A percentile compares a stretch with the other conserved stretches of the same genome.
These are phyloP conservation scores for Elachura formosa DNA, from an alignment of 2,113 vertebrate species.

Conservation along the genomic window DNA sequence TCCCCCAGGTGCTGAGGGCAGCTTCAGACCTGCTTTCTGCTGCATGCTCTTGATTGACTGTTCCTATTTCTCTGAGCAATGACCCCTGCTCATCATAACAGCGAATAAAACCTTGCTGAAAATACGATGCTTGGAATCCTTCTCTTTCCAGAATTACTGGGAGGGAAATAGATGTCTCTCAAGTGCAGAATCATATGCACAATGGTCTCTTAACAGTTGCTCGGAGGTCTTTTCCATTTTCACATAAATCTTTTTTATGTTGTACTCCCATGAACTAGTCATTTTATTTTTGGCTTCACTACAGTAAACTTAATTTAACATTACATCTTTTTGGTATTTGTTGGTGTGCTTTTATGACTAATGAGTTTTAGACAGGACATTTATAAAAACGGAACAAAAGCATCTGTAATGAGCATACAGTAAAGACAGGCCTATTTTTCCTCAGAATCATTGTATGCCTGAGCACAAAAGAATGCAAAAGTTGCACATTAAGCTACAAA, in stretches of 20 bases:
- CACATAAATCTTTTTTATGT: slow-evolving; percentile 47
- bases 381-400: slow-evolving; percentile 42
- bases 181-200: slow-evolving; percentile 2
- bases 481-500: slow-evolving; percentile 13
- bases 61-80: background rate
- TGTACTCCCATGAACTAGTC: slow-evolving; percentile 20
- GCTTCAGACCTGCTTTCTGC: background rate
- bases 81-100: slow-evolving; percentile 8
- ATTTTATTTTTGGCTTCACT: slow-evolving; percentile 54
- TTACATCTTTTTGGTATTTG: background rate
- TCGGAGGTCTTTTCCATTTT: slow-evolving; percentile 31
- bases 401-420: slow-evolving; percentile 1
- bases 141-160: background rate
- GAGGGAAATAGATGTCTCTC: slow-evolving; percentile 31
- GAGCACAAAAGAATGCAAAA: background rate
- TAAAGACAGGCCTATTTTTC: slow-evolving; percentile 22
- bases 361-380: slow-evolving; percentile 46
- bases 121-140: background rate
- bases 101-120: slow-evolving; percentile 43
- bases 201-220: background rate
- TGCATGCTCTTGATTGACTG: background rate
- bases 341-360: slow-evolving; percentile 45
- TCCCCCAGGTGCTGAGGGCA: background rate
- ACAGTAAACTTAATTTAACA: slow-evolving; percentile 54
- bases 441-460: background rate